These are phyloP conservation scores for Crax fasciolata DNA, from an alignment of 2,797 vertebrate genomes.

Conservation along the genomic window DNA sequence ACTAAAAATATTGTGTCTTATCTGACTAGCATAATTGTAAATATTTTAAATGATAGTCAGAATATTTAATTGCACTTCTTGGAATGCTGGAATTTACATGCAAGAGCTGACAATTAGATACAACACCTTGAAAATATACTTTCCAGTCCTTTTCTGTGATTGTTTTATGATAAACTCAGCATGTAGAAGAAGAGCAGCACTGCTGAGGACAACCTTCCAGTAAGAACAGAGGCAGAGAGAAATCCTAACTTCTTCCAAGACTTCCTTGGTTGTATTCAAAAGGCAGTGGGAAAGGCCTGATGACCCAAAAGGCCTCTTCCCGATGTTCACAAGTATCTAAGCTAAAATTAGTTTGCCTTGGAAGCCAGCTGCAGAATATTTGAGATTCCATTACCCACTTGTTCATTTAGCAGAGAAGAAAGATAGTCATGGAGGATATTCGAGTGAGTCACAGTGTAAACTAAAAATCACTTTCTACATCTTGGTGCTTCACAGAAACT, in stretches of 20 bases:
- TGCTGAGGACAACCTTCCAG: background rate
- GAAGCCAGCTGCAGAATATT: background rate
- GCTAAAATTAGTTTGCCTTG: background rate
- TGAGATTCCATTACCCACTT: background rate
- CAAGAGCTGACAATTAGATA: constrained; percentile 30
- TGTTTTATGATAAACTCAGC: background rate
- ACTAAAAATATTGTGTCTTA: constrained; percentile 76
- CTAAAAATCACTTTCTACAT: background rate
- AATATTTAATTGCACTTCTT: constrained; percentile 67
- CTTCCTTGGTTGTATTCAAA: background rate
- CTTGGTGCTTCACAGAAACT: background rate
- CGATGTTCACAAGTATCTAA: background rate
- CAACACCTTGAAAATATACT: background rate
- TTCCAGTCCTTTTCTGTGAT: background rate
- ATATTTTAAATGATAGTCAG: constrained; percentile 71
- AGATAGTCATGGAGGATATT: background rate
- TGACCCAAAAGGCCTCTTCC: background rate
- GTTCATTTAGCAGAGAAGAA: constrained; percentile 34
- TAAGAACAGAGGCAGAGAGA: background rate
- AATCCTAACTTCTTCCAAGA: background rate
- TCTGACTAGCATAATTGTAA: constrained; percentile 69
- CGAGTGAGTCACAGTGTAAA: background rate
- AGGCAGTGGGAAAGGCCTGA: background rate
- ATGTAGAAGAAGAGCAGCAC: background rate
- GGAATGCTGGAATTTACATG: constrained; percentile 42